Percentiles rank a stretch among this genome's conserved stretches.
Conservation (phyloP, 1,140 invertebrate genomes). For the Lasioglossum baleicum region DNA sequence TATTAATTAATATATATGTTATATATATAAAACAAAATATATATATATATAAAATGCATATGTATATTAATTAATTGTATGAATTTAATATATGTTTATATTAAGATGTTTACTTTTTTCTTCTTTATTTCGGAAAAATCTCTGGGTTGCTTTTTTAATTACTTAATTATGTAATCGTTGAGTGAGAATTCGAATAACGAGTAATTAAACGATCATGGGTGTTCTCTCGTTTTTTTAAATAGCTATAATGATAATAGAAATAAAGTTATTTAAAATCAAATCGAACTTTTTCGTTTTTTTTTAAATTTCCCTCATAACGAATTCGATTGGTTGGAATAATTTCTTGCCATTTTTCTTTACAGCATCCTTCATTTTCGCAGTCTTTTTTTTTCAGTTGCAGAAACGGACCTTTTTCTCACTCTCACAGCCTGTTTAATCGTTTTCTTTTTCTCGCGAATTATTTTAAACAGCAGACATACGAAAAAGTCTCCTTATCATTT, state of each 20-base stretch:
- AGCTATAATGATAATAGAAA: slow-evolving; percentile 37
- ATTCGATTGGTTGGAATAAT: too few relatives aligned
- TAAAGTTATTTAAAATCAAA: slow-evolving; percentile 45
- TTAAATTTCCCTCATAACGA: slow-evolving; percentile 21
- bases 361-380: too few relatives aligned
- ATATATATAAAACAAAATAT: slow-evolving; percentile 48
- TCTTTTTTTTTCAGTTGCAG: too few relatives aligned
- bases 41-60: slow-evolving; percentile 39
- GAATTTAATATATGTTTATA: slow-evolving; percentile 53
- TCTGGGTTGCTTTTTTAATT: slow-evolving; percentile 40
- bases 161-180: slow-evolving; percentile 43
- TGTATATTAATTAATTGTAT: slow-evolving; percentile 56
- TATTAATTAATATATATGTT: slow-evolving; percentile 48
- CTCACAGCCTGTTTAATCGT: too few relatives aligned
- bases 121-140: slow-evolving; percentile 33
- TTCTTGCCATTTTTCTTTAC: too few relatives aligned
- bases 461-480: too few relatives aligned
- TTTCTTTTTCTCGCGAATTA: too few relatives aligned
- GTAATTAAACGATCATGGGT: slow-evolving; percentile 30
- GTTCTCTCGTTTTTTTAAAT: slow-evolving; percentile 34
- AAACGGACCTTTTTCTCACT: too few relatives aligned
- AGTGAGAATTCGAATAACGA: slow-evolving; percentile 39
- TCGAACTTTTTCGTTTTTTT: slow-evolving; percentile 15
- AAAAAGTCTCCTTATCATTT: too few relatives aligned
- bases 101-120: slow-evolving; percentile 42